Evolutionary conservation across 2,888 invertebrate genomes (phyloP), one percentile per base, ranked within the genome.

Genomic region (Melanostoma scalare): DNA sequence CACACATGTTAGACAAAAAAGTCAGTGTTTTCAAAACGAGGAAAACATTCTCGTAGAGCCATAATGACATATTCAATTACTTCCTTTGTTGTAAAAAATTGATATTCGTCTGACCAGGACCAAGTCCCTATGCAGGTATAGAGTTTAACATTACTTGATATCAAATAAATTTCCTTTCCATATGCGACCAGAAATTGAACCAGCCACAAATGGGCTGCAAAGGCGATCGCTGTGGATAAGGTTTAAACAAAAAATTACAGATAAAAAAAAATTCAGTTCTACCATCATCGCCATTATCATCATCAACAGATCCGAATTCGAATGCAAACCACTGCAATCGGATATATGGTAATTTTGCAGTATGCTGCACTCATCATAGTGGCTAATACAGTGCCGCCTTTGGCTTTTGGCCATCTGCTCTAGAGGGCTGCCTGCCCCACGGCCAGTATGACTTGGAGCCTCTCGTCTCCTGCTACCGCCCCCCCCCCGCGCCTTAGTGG

Each of bases 281-380:
- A 63, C 61, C 73, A 55, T 40, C 69, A 50, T 55, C 53, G 50
- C 40, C 75, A 74, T 63, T 61, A 80, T 74, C 74, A 65, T 65
- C 80, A 74, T 63, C 68, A 63, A 55, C 77, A 73, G 73, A 73
- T 82, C 33, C 73, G 56, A 63, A 73, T 68, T 40, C 61, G 60
- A 63, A 63, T 63, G 63, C 74, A 75, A 81, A 77, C 82, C 72
- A 63, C 72, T 82, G 82, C 72, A 77, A 82, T 82, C 68, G 77
- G 82, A 82, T 82, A 82, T 73, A 73, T 82, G 76, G 52, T 69
- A 73, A 82, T 82, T 77, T 77, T 50, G 77, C 72, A 63, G 38
- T 71, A 40, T 55, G 40, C 53, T 63, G 65, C 76, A 76, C 80
- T 76, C 80, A 42, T 71, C 76, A 52, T 40, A 69, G 31, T 67